Evolutionary conservation across 2,113 vertebrate genomes (phyloP), one percentile per base, ranked within the genome.

Genomic region (Coregonus clupeaformis): DNA sequence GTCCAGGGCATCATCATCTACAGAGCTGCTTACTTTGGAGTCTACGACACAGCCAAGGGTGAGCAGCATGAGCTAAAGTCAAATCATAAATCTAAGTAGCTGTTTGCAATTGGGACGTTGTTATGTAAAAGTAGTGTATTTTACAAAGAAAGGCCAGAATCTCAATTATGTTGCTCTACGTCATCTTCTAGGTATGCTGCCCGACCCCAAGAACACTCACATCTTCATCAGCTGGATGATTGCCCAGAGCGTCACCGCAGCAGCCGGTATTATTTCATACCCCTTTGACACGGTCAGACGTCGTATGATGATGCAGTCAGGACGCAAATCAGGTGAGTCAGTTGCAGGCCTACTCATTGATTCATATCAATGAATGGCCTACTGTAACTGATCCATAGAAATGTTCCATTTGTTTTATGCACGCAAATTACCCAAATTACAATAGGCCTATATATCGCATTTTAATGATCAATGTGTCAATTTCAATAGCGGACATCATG

Each of bases 251-350:
- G 98, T 99, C 77, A 99, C 98, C 0, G 98, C 98, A 0, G 96
- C 89, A 1, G 94, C 98, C 0, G 98, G 98, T 30, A 81, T 99
- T 68, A 86, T 96, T 79, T 99, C 98, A 66, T 99, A 99, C 81
- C 98, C 98, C 65, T 98, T 99, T 63, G 98, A 99, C 91, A 99
- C 98, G 0, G 98, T 99, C 86, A 94, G 98, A 76, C 96, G 98
- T 93, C 94, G 98, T 88, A 99, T 99, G 98, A 99, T 99, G 98
- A 99, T 99, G 98, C 98, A 99, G 94, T 99, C 98, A n/a, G 98
- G 98, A 75, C 94, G 98, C 77, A 99, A 96, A 93, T 95, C 95
- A 95, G 97, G 98, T 98, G 91, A 96, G 95, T 9, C 9, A 20
- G 72, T 6, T 2, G 20, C 3, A 18, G 24, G 24, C 18, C 4